Evolutionary conservation across 2,888 invertebrate species (phyloP), one percentile per base, ranked within the genome.

Genomic region (Philereme transversata): DNA sequence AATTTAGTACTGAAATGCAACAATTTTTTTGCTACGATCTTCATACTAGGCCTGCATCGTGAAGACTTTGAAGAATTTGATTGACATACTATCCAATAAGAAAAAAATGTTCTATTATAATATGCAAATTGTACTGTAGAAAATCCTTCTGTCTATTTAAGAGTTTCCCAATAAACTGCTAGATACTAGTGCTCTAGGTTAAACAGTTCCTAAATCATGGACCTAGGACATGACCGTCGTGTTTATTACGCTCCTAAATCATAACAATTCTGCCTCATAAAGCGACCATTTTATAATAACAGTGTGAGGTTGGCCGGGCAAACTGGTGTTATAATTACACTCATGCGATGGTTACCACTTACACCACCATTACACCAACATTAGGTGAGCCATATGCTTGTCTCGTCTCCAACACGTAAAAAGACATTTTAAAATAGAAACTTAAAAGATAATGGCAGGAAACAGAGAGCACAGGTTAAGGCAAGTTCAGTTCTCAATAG

Each of bases 401-500:
- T 22, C 22, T 22, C 22, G 3, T 22, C 22, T 22, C 22, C 22
- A 22, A 22, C 22, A 22, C 22, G 22, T 22, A 22, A 22, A 22
- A 22, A 22, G 3, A 41, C 22, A 5, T 51, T 33, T 9, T 10
- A 9, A 34, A n/a, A 41, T 6, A n/a, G 9, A 53, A 47, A 57
- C 10, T 8, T 41, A 57, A 50, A 52, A 44, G 10, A 55, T n/a
- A 43, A 35, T 34, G 33, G 35, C 48, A 49, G 49, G 40, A 38
- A 48, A 50, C 40, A 22, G 10, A 51, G 48, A 51, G 48, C 53
- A 54, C 59, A 64, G 66, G 62, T 62, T 55, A 62, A 66, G 63
- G 61, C 44, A 54, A 56, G 55, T 52, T 58, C 35, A 51, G 33
- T 54, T 57, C 10, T 51, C 36, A 48, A 64, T 67, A 52, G 34